Evolutionary conservation across 1,140 invertebrate genomes (phyloP).

Genomic region (Hyles vespertilio): DNA sequence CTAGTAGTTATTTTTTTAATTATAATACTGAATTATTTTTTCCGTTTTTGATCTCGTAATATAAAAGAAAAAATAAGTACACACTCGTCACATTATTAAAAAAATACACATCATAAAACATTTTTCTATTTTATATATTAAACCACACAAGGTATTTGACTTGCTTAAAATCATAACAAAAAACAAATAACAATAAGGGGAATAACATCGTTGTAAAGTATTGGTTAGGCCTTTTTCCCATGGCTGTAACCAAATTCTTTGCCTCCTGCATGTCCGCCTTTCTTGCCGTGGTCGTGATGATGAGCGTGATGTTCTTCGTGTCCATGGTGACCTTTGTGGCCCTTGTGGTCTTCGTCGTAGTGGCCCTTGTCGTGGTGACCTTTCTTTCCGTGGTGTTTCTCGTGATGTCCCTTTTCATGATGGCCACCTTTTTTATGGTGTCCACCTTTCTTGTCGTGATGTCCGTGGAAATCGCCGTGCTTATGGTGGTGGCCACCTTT

Average conservation of each 20-base stretch:
- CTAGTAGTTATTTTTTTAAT: too few relatives aligned
- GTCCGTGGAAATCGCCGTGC: constrained; percentile 82
- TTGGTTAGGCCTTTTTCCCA: constrained; percentile 59
- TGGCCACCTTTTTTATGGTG: constrained; percentile 83
- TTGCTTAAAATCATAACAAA: constrained; percentile 7
- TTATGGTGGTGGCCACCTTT: constrained; percentile 84
- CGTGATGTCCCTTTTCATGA: constrained; percentile 82
- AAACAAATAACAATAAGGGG: constrained; percentile 32
- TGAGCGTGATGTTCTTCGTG: constrained; percentile 81
- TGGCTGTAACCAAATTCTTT: constrained; percentile 80
- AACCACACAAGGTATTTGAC: neutral
- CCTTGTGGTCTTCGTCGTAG: constrained; percentile 79
- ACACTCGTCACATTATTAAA: too few relatives aligned
- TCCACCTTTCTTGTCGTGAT: constrained; percentile 82
- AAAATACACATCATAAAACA: too few relatives aligned
- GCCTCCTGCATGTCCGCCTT: constrained; percentile 79
- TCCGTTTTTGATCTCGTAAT: too few relatives aligned
- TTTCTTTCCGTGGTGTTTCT: constrained; percentile 85
- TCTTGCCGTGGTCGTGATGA: constrained; percentile 80
- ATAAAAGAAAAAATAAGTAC: too few relatives aligned
- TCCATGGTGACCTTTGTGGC: constrained; percentile 78
- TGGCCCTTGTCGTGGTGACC: constrained; percentile 83
- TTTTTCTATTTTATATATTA: neutral
- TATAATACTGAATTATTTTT: too few relatives aligned
- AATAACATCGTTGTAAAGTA: constrained; percentile 9